Percentiles rank a stretch among this genome's conserved stretches.
Conservation (phyloP, 2,797 vertebrate genomes). For the Poeciliopsis infans region DNA sequence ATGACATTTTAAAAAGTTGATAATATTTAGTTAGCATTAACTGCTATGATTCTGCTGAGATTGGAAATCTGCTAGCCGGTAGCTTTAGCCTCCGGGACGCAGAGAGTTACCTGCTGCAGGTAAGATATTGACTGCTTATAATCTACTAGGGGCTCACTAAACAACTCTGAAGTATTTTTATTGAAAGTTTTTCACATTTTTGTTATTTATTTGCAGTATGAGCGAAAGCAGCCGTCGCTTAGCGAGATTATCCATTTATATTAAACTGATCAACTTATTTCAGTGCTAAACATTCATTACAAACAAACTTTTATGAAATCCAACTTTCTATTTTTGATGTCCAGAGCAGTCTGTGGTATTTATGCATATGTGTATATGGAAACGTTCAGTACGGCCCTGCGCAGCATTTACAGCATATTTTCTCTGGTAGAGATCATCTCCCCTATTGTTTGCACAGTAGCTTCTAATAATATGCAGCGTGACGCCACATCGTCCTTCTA, state of each 20-base stretch:
- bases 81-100: not conserved
- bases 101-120: not conserved
- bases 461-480: conserved; percentile 78
- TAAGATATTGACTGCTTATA: not conserved
- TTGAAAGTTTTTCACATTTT: conserved; percentile 44
- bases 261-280: conserved; percentile 70
- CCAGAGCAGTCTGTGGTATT: conserved; percentile 75
- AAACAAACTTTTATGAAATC: conserved; percentile 60
- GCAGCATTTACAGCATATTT: conserved; percentile 74
- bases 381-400: conserved; percentile 66
- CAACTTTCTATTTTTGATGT: conserved; percentile 78
- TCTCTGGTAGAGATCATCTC: conserved; percentile 72
- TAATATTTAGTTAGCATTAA: not conserved
- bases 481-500: conserved; percentile 72
- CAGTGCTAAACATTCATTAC: conserved; percentile 65
- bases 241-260: conserved; percentile 66
- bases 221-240: conserved; percentile 45
- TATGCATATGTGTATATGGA: conserved; percentile 78
- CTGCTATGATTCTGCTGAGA: not conserved
- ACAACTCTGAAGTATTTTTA: not conserved
- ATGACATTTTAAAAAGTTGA: not conserved
- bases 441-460: conserved; percentile 79
- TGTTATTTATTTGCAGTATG: conserved; percentile 58
- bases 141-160: not conserved
- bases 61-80: not conserved